Evolutionary conservation across 2,113 vertebrate species (phyloP).

Genomic region (Ovis canadensis): DNA sequence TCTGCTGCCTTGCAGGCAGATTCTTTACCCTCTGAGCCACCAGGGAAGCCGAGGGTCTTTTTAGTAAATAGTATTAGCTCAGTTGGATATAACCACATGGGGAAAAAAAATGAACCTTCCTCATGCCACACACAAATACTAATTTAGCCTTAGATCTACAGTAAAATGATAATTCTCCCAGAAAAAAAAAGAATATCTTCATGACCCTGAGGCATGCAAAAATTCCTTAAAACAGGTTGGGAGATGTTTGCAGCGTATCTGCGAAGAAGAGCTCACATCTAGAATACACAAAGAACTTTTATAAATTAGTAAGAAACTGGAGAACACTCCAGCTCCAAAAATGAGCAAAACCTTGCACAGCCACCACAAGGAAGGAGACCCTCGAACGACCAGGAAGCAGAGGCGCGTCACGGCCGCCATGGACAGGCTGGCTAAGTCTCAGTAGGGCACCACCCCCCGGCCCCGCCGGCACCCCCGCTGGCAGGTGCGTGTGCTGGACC

Average conservation of each 20-base stretch:
- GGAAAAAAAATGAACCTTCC: neutral
- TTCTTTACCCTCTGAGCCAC: too few species aligned
- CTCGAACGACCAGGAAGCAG: neutral
- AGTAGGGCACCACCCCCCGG: fast-evolving
- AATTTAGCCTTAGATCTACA: neutral
- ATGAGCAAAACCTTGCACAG: neutral
- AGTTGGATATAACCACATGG: too few species aligned
- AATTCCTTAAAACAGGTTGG: neutral
- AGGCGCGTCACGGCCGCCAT: fast-evolving
- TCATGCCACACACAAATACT: neutral
- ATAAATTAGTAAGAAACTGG: neutral
- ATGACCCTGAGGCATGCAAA: neutral
- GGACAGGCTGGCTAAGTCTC: neutral
- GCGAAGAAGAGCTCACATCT: neutral
- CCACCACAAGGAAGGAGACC: neutral
- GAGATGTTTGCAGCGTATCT: neutral
- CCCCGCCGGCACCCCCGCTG: fast-evolving
- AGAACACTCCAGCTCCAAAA: neutral
- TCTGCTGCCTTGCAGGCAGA: too few species aligned
- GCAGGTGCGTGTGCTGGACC: too few species aligned
- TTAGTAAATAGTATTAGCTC: neutral
- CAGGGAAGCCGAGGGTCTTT: neutral
- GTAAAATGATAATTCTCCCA: neutral
- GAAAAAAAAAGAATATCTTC: neutral
- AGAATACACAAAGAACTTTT: neutral